Evolutionary conservation across 2,113 vertebrate species (phyloP).

Genomic region (human): GRCh38 chr4:64570001-64570500

Average conservation of each 20-base stretch:
- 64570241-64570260: background rate
- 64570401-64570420: background rate
- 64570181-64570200: background rate
- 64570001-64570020: background rate
- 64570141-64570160: background rate
- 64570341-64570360: background rate
- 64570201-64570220: background rate
- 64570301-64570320: too few relatives aligned
- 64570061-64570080: background rate
- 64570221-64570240: background rate
- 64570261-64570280: background rate
- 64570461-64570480: background rate
- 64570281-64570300: background rate
- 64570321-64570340: background rate
- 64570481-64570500: background rate
- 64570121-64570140: background rate
- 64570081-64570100: background rate
- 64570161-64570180: background rate
- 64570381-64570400: background rate
- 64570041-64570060: background rate
- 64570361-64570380: background rate
- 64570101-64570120: background rate
- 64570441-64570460: background rate
- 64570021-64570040: background rate
- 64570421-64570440: background rate